Conservation (phyloP, 2,888 invertebrate species). For the Colletes collaris region DNA sequence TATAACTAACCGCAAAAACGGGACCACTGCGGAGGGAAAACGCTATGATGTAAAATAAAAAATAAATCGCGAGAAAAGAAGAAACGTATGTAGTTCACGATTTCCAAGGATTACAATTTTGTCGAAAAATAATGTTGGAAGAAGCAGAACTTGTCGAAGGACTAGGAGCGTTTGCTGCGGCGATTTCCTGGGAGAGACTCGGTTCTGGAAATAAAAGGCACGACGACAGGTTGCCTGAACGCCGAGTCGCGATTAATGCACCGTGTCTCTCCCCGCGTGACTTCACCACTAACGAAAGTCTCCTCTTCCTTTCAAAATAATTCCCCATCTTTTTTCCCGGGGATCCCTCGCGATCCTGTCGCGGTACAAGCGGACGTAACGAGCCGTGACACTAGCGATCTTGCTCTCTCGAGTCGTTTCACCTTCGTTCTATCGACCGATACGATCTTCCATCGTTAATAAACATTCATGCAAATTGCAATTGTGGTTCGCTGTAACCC, state of each 20-base stretch:
- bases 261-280: conserved; percentile 16
- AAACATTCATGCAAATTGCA: background rate
- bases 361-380: conserved; percentile 64
- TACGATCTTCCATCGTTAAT: background rate
- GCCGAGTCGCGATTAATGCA: conserved; percentile 36
- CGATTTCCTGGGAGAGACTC: no score
- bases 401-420: conserved; percentile 54
- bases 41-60: no score
- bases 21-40: no score
- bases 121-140: no score
- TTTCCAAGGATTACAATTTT: no score
- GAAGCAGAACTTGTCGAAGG: no score
- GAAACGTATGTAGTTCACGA: no score
- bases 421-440: conserved; percentile 31
- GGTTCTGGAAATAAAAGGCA: background rate
- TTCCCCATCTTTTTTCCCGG: conserved; percentile 71
- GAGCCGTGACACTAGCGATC: conserved; percentile 75
- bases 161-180: background rate
- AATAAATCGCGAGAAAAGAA: no score
- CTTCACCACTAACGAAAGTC: conserved; percentile 78
- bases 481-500: background rate
- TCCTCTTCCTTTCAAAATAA: conserved; percentile 81
- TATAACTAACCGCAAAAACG: no score
- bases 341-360: conserved; percentile 53
- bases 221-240: background rate